Conservation (phyloP, 2,113 vertebrate species). For the Phaethornis superciliosus region DNA sequence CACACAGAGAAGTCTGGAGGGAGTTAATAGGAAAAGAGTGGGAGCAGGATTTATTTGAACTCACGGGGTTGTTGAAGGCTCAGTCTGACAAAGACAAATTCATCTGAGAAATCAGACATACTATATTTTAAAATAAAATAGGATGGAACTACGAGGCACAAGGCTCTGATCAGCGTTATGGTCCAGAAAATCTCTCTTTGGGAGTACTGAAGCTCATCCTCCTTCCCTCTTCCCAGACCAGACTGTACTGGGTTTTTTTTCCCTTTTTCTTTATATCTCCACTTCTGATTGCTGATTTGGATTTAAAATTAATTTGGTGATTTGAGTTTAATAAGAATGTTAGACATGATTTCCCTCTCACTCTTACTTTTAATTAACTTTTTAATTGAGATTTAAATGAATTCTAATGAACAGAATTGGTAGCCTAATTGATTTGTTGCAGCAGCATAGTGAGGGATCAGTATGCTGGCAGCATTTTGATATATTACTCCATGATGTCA, state of each 20-base stretch:
- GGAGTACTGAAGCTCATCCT: neutral
- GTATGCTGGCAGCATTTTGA: constrained; percentile 66
- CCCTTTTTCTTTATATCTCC: neutral
- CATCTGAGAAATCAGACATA: neutral
- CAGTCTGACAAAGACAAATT: constrained; percentile 19
- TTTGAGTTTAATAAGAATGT: constrained; percentile 80
- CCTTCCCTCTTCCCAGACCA: neutral
- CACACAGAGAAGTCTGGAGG: neutral
- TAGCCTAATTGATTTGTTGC: constrained; percentile 82
- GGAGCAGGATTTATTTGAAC: neutral
- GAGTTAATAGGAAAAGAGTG: neutral
- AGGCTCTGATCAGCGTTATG: neutral
- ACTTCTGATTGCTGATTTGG: constrained; percentile 57
- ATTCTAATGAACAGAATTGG: constrained; percentile 84
- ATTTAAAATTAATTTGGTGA: constrained; percentile 75
- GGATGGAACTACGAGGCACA: neutral
- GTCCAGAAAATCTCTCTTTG: neutral
- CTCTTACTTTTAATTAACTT: constrained; percentile 84
- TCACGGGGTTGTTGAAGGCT: neutral
- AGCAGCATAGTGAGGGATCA: constrained; percentile 63
- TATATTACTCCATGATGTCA: constrained; percentile 47
- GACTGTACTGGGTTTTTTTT: neutral
- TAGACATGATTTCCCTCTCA: constrained; percentile 79
- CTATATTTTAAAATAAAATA: neutral
- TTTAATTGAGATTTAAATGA: constrained; percentile 83